These are phyloP conservation scores for Lasioglossum malachurum DNA, from an alignment of 2,888 invertebrate species.

Conservation along the genomic window DNA sequence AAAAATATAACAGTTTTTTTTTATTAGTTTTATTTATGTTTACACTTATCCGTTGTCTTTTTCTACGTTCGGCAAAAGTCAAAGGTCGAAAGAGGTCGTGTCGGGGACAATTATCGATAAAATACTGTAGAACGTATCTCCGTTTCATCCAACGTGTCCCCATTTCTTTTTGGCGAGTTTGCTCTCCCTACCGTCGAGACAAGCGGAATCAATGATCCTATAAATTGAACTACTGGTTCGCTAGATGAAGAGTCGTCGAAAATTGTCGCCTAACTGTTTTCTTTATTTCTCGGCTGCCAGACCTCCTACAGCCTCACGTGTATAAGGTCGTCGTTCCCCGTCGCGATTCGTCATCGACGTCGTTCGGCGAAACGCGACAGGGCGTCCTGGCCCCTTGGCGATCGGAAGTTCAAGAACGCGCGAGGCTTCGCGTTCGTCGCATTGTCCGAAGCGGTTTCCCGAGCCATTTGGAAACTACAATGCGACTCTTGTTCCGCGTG, in stretches of 20 bases:
- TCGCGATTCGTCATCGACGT: conserved; percentile 40
- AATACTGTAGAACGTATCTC: neutral
- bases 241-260: conserved; percentile 61
- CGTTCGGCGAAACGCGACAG: conserved; percentile 2
- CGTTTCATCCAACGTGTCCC: neutral
- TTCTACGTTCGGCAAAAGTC: too few species aligned
- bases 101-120: too few species aligned
- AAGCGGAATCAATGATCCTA: conserved; percentile 56
- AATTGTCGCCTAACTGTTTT: conserved; percentile 23
- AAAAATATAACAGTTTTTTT: too few species aligned
- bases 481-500: conserved; percentile 47
- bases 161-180: neutral
- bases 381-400: conserved; percentile 29
- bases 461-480: conserved; percentile 77
- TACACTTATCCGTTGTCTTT: too few species aligned
- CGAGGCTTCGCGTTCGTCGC: conserved; percentile 34
- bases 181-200: conserved; percentile 22
- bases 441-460: conserved; percentile 67
- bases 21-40: too few species aligned
- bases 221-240: conserved; percentile 58
- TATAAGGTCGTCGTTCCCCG: conserved; percentile 23
- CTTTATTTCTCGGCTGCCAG: neutral
- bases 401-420: conserved; percentile 60
- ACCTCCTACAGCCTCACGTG: conserved; percentile 9
- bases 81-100: too few species aligned